A percentile compares a stretch with the other conserved stretches of the same genome.
These are phyloP conservation scores for Desoria tigrina DNA, from an alignment of 2,888 invertebrate species.

Conservation along the genomic window DNA sequence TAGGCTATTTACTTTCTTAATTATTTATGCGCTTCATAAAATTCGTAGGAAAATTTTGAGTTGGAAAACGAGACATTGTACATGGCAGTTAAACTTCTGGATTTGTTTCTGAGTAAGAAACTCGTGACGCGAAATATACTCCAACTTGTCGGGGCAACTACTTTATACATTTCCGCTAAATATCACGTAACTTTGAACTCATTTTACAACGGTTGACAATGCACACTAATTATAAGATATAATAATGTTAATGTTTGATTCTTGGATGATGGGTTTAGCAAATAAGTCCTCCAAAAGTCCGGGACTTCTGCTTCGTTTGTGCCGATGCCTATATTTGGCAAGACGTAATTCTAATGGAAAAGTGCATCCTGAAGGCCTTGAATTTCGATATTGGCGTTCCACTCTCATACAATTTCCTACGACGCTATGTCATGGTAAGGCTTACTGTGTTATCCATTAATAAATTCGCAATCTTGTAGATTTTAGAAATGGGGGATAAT, in stretches of 20 bases:
- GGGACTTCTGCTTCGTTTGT: constrained; percentile 95
- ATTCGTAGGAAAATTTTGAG: constrained; percentile 77
- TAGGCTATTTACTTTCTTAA: neutral
- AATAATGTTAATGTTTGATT: no score
- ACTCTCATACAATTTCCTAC: constrained; percentile 92
- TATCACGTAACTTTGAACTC: constrained; percentile 89
- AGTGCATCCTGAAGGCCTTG: constrained; percentile 75
- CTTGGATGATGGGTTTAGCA: constrained; percentile 69
- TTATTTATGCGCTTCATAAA: neutral
- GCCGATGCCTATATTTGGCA: constrained; percentile 87
- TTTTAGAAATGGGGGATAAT: no score
- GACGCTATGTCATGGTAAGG: constrained; percentile 90
- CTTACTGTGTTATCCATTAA: no score
- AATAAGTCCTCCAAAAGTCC: constrained; percentile 86
- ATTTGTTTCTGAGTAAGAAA: constrained; percentile 74
- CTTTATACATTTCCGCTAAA: constrained; percentile 91
- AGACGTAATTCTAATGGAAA: constrained; percentile 89
- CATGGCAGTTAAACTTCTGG: constrained; percentile 92
- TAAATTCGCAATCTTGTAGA: no score
- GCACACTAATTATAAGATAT: neutral
- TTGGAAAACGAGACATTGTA: constrained; percentile 98
- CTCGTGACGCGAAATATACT: constrained; percentile 75
- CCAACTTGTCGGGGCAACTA: constrained; percentile 88
- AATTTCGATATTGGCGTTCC: constrained; percentile 92
- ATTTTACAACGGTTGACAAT: neutral